Base-by-base conservation (phyloP, 2,797 vertebrate species). In the Manis pentadactyla region DNA sequence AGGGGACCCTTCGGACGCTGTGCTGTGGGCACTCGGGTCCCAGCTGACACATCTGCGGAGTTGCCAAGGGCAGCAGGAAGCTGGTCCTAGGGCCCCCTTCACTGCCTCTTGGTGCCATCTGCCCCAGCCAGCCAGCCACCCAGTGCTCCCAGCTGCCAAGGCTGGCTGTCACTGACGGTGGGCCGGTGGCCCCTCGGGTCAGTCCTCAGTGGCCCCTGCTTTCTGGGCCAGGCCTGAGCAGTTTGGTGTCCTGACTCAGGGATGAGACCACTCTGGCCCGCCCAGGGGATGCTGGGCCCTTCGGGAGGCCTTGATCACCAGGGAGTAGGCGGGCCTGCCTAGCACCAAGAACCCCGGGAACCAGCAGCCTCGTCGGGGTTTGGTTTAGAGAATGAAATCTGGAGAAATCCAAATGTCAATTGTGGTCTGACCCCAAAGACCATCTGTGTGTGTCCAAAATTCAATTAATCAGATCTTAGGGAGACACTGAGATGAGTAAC, bases 1-100 rank as follows among this genome's bases (percentile, higher is more conserved):
- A 34, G 2, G 12, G 37, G 51, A 34, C 42, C 23, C 23, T 25
- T 23, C 21, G 4, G 21, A 39, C 6, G 21, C 29, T 13, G 17
- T 2, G 1, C 23, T 1, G 0, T 2, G 37, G 27, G 17, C 39
- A 31, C 64, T 34, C 8, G 0, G 37, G 49, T 49, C 55, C 11
- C 37, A 29, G 17, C 18, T 61, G 79, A 68, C 86, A n/a, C 0
- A 12, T 27, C 15, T 0, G 1, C 77, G 68, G 25, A 29, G 39
- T 46, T 7, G 0, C 78, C 5, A 0, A 71, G 53, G 21, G 14
- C 61, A 8, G 29, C 49, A 46, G 25, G 49, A 87, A 39, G 34
- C 66, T 46, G 6, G 39, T 34, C 34, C 37, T 23, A 42, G 10
- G 13, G 55, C 46, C 21, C 29, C 29, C 15, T n/a, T 37, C 31